Percentiles rank a stretch among this genome's conserved stretches.
phyloP scores from a whole-genome alignment of 2,888 invertebrate genomes.

The Tineola bisselliella region DNA sequence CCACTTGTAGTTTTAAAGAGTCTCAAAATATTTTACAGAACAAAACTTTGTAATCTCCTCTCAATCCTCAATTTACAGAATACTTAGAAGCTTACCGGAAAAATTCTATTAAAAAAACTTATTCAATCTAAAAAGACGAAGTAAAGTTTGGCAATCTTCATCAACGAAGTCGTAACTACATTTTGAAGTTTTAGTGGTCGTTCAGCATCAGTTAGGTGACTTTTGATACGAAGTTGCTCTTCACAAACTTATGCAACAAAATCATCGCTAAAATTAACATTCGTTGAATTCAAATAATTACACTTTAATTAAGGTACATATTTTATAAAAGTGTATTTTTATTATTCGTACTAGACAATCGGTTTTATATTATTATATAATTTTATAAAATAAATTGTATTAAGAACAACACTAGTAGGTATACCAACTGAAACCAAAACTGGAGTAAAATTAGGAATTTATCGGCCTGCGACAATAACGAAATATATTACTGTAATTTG shows the following conservation, averaged over 20 bases:
- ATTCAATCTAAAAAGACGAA: conserved; percentile 7
- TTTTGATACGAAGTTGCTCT: background rate
- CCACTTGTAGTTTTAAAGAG: conserved; percentile 1
- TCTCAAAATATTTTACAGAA: background rate
- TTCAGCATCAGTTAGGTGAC: background rate
- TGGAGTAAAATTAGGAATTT: background rate
- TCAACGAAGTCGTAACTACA: background rate
- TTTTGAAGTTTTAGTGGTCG: background rate
- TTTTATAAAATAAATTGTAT: no score
- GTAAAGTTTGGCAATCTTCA: conserved; percentile 7
- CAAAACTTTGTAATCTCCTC: background rate
- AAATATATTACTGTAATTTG: background rate
- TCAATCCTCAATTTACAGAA: conserved; percentile 1
- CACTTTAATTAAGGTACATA: no score
- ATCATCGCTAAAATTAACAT: no score
- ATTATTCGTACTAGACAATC: no score
- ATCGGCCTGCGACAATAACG: background rate
- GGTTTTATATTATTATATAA: no score
- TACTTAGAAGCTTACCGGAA: background rate
- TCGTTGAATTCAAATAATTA: no score
- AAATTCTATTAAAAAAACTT: background rate
- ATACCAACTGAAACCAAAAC: background rate
- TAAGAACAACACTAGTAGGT: no score
- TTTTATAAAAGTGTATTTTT: no score
- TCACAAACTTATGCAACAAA: background rate